These are phyloP conservation scores for Himantopus leucocephalus DNA, from an alignment of 2,113 vertebrate species.

Conservation along the genomic window DNA sequence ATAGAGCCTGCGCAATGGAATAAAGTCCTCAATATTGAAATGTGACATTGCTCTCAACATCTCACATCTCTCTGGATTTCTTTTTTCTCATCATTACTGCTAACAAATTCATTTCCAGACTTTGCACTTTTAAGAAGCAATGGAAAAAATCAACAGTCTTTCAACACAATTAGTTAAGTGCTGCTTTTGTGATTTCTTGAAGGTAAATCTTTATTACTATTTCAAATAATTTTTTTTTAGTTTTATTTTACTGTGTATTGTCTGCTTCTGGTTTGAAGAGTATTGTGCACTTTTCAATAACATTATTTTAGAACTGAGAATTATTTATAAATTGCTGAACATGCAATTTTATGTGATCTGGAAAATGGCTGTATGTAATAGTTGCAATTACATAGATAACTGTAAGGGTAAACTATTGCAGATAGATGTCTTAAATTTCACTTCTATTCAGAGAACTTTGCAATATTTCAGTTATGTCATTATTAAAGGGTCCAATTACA, in stretches of 20 bases:
- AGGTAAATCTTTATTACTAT: conserved; percentile 92
- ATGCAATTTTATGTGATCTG: conserved; percentile 73
- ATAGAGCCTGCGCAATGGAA: conserved; percentile 99
- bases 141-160: conserved; percentile 93
- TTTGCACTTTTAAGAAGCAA: conserved; percentile 93
- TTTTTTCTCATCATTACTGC: conserved; percentile 97
- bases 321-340: conserved; percentile 81
- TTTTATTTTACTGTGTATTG: conserved; percentile 70
- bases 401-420: conserved; percentile 70
- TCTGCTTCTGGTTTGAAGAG: conserved; percentile 68
- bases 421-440: conserved; percentile 70
- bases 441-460: conserved; percentile 65
- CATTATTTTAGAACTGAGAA: conserved; percentile 72
- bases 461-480: conserved; percentile 61
- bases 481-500: conserved; percentile 66
- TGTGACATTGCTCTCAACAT: conserved; percentile 97
- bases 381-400: conserved; percentile 69
- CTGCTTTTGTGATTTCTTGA: conserved; percentile 98
- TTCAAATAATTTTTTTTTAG: conserved; percentile 76
- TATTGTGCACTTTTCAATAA: conserved; percentile 72
- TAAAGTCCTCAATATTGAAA: conserved; percentile 99
- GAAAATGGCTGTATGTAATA: conserved; percentile 72
- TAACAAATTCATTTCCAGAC: conserved; percentile 96
- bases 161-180: conserved; percentile 90
- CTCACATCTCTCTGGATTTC: conserved; percentile 93